Evolutionary conservation across 1,140 invertebrate genomes (phyloP), one percentile per base, ranked within the genome.

Genomic region (Laupala kohalensis): DNA sequence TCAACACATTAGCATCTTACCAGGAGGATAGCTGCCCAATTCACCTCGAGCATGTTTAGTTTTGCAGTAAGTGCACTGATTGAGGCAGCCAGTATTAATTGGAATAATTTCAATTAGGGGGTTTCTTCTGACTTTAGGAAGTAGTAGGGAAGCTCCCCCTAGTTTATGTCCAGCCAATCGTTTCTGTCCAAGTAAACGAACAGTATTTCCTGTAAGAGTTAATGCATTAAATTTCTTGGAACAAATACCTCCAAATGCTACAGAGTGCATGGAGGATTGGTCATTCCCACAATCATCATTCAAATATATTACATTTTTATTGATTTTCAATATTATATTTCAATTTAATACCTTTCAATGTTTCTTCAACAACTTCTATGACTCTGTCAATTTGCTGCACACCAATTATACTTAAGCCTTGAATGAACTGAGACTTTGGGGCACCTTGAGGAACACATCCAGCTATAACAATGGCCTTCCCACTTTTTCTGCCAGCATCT

Each of bases 51-150:
- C 97, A 82, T 97, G 95, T 79, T 99, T 99, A 0, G 97, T 99
- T 81, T 99, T 99, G 78, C 97, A 99, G 79, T 99, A 99, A 0
- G 97, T 98, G 79, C 97, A 99, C 76, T 98, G 93, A 83, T 99
- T 99, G 5, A 99, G 81, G 78, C 97, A 99, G 0, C 96, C 97
- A 3, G 95, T 98, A 80, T 96, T 99, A 19, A 99, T 97, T 0
- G 97, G 89, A 74, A 99, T 97, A 69, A 99, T 99, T 85, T 99
- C 97, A 74, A 99, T 93, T 0, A 98, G 83, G 5, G 95, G 93
- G 84, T 99, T 99, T 78, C 92, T 91, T 69, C 97, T 83, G 9
- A 99, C 91, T 85, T 99, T 99, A 0, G 97, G 97, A 5, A 99
- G 81, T 64, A 87, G 82, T 0, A 99, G 81, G 0, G 90, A 86